These are phyloP conservation scores for Machaerirhynchus nigripectus DNA, from an alignment of 2,113 vertebrate genomes.

Conservation along the genomic window DNA sequence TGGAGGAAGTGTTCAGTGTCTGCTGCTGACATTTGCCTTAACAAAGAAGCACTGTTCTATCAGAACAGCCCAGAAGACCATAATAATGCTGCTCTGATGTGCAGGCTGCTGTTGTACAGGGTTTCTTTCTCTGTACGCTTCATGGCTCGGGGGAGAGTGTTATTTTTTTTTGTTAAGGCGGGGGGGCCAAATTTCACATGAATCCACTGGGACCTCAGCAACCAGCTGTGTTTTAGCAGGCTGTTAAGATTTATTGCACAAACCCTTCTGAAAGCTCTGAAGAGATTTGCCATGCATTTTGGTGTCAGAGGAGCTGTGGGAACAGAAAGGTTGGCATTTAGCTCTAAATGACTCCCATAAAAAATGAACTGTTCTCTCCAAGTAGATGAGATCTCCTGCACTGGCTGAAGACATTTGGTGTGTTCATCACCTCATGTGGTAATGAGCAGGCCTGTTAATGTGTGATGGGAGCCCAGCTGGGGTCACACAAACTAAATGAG, in stretches of 20 bases:
- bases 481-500: neutral
- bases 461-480: neutral
- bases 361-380: neutral
- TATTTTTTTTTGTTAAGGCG: neutral
- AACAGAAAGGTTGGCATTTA: neutral
- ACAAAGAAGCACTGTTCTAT: conserved; percentile 3
- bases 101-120: neutral
- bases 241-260: neutral
- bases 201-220: neutral
- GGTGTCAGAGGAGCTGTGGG: neutral
- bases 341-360: neutral
- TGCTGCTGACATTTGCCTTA: conserved; percentile 6
- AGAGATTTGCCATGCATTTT: neutral
- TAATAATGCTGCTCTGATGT: neutral
- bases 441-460: neutral
- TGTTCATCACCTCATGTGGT: neutral
- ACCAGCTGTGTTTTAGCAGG: neutral
- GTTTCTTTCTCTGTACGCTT: neutral
- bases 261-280: neutral
- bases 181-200: neutral
- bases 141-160: neutral
- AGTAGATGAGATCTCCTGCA: neutral
- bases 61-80: neutral
- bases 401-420: neutral
- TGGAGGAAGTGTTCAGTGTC: neutral